Conservation (phyloP, 2,888 invertebrate genomes). For the Caenorhabditis drosophilae region DNA sequence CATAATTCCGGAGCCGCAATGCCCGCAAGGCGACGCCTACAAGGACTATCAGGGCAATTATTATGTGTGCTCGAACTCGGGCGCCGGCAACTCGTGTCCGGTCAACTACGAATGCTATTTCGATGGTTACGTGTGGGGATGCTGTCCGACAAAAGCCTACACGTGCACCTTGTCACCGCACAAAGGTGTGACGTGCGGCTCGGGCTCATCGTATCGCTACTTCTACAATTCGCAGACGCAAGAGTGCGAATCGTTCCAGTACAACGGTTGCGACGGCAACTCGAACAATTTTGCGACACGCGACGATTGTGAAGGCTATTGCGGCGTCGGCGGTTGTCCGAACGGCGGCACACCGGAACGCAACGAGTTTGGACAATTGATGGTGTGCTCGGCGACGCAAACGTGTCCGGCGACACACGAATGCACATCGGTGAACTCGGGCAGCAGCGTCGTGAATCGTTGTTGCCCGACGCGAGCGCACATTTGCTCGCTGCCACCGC, state of each 20-base stretch:
- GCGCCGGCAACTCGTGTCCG: conserved; percentile 59
- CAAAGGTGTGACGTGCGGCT: conserved; percentile 67
- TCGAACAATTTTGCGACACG: conserved; percentile 67
- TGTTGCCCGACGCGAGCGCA: conserved; percentile 55
- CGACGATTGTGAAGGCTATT: conserved; percentile 62
- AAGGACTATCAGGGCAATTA: conserved; percentile 69
- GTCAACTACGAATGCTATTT: conserved; percentile 63
- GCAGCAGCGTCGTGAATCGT: conserved; percentile 60
- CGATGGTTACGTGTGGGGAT: conserved; percentile 68
- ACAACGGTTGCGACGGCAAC: conserved; percentile 68
- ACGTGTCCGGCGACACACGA: conserved; percentile 65
- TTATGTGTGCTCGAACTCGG: conserved; percentile 65
- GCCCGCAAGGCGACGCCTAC: conserved; percentile 68
- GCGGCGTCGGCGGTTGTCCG: conserved; percentile 57
- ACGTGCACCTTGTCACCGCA: conserved; percentile 66
- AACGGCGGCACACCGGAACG: conserved; percentile 67
- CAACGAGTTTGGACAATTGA: conserved; percentile 65
- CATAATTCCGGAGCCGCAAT: conserved; percentile 68
- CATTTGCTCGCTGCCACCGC: conserved; percentile 68
- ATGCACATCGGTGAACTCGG: conserved; percentile 64
- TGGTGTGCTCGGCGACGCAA: conserved; percentile 60
- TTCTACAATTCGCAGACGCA: conserved; percentile 67
- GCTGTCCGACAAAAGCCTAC: conserved; percentile 68
- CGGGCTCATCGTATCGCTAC: conserved; percentile 64
- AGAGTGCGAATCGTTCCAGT: conserved; percentile 59